phyloP scores from a whole-genome alignment of 2,888 invertebrate genomes.

The Osmoderma eremita region DNA sequence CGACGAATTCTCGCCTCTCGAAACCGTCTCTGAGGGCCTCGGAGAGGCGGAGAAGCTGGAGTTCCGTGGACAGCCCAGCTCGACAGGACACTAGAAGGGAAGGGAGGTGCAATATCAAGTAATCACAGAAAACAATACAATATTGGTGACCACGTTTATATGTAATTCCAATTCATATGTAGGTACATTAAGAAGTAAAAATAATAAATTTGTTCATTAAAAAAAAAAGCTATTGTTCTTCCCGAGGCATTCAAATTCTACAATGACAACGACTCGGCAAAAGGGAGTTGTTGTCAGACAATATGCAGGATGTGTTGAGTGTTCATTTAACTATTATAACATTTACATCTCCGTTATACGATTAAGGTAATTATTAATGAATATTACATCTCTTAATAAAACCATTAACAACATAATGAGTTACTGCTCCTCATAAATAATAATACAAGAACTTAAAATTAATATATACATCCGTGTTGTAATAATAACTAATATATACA shows the following conservation, averaged over 20 bases:
- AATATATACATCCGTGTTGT: conserved; percentile 43
- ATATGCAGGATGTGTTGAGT: background rate
- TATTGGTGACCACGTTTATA: conserved; percentile 10
- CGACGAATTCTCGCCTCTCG: no score
- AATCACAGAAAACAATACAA: background rate
- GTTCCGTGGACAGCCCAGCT: no score
- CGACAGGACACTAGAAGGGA: no score
- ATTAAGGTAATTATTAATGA: no score
- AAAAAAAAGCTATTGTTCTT: conserved; percentile 12
- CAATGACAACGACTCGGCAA: background rate
- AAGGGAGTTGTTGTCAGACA: background rate
- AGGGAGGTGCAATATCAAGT: background rate
- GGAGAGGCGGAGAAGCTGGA: no score
- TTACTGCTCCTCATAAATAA: conserved; percentile 23
- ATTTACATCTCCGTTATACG: background rate
- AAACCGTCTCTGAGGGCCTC: no score
- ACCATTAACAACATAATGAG: conserved; percentile 21
- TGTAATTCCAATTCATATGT: background rate
- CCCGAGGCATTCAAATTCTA: background rate
- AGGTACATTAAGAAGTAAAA: background rate
- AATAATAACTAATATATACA: conserved; percentile 46
- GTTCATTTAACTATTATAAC: background rate
- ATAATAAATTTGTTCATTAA: background rate
- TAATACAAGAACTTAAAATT: conserved; percentile 26
- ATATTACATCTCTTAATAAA: background rate